Evolutionary conservation across 2,797 vertebrate species (phyloP).

Genomic region (Acanthis flammea): DNA sequence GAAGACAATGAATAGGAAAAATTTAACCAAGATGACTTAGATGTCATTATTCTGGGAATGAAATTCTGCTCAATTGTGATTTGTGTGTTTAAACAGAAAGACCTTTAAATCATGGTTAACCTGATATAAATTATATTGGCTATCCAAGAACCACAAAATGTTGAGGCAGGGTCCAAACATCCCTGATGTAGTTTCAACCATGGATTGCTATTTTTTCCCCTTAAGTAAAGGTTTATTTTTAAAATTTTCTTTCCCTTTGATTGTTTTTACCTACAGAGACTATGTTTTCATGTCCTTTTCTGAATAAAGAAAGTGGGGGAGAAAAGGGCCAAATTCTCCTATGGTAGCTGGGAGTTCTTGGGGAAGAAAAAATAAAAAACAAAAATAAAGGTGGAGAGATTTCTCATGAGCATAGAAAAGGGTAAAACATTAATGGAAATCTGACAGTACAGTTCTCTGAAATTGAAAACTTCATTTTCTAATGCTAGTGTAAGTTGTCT

Average conservation of each 20-base stretch:
- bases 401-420: neutral
- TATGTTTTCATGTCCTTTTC: neutral
- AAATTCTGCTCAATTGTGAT: neutral
- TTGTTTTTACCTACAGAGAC: neutral
- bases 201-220: neutral
- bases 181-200: neutral
- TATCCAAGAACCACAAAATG: neutral
- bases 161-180: neutral
- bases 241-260: neutral
- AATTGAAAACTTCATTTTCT: neutral
- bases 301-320: neutral
- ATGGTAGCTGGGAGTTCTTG: neutral
- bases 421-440: neutral
- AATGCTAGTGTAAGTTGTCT: neutral
- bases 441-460: neutral
- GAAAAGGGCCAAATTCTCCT: neutral
- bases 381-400: neutral
- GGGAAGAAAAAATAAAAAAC: neutral
- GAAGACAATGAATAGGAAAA: neutral
- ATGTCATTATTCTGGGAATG: slow-evolving; percentile 10
- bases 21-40: neutral
- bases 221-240: neutral
- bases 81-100: slow-evolving; percentile 17
- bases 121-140: neutral
- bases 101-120: slow-evolving; percentile 25